phyloP scores from a whole-genome alignment of 2,113 vertebrate species.

The Vulpes ferrilata region DNA sequence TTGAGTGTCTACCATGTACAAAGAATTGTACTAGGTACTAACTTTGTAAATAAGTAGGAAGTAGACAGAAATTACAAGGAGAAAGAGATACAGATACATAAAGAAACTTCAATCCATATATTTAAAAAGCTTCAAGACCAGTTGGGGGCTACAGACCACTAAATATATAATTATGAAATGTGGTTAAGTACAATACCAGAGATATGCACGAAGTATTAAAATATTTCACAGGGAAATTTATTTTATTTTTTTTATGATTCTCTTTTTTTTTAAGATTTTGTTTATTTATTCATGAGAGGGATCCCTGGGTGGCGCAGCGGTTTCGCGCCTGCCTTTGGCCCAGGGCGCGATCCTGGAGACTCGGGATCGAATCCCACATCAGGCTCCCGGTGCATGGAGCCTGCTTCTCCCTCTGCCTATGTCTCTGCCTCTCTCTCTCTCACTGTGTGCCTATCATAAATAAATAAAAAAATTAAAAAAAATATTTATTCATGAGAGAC shows the following conservation, averaged over 20 bases:
- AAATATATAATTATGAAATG: not conserved
- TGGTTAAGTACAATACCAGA: not conserved
- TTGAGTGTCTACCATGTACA: not conserved
- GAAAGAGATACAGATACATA: not conserved
- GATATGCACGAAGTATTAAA: not conserved
- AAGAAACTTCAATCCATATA: not conserved
- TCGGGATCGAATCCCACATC: too few relatives aligned
- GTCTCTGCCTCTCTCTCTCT: too few relatives aligned
- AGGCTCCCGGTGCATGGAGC: too few relatives aligned
- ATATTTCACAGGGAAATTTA: not conserved
- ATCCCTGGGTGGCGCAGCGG: too few relatives aligned
- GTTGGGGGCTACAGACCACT: not conserved
- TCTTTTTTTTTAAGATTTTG: too few relatives aligned
- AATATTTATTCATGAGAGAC: too few relatives aligned
- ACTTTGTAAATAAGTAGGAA: not conserved
- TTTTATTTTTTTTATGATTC: not conserved
- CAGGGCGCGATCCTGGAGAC: too few relatives aligned
- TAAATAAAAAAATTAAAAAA: too few relatives aligned
- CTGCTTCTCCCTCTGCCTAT: too few relatives aligned
- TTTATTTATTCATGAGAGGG: too few relatives aligned
- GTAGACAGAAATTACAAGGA: not conserved
- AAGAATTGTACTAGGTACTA: not conserved
- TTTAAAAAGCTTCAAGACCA: not conserved
- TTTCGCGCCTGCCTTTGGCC: too few relatives aligned
- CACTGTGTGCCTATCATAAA: too few relatives aligned